Evolutionary conservation across 2,888 invertebrate genomes (phyloP).

Genomic region (Calliscelio sp.): DNA sequence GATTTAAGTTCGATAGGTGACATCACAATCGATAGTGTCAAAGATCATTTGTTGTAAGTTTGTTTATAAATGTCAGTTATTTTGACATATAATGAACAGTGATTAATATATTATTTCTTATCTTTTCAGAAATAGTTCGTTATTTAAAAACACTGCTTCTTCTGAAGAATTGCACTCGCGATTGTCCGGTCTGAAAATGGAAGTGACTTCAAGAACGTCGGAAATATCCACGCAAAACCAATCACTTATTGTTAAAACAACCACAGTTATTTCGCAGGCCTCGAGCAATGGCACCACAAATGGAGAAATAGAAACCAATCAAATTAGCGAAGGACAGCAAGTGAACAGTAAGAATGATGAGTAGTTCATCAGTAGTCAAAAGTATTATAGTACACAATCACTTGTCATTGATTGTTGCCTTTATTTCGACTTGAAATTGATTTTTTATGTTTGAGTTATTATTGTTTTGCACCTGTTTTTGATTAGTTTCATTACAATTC

Average conservation of each 20-base stretch:
- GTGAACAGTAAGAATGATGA: conserved; percentile 85
- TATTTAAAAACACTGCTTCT: conserved; percentile 85
- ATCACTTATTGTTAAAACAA: conserved; percentile 83
- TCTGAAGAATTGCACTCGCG: conserved; percentile 84
- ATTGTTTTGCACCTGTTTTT: conserved; percentile 53
- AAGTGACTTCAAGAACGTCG: conserved; percentile 84
- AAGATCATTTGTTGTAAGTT: conserved; percentile 91
- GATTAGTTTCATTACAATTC: conserved; percentile 75
- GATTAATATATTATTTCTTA: no score
- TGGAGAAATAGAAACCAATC: conserved; percentile 83
- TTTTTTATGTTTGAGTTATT: not conserved
- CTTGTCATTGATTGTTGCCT: no score
- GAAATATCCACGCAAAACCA: conserved; percentile 85
- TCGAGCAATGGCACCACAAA: conserved; percentile 84
- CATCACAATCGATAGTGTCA: conserved; percentile 97
- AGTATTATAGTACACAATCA: no score
- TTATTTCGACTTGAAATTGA: not conserved
- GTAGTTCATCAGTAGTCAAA: conserved; percentile 67
- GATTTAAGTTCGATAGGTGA: conserved; percentile 91
- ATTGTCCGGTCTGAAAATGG: conserved; percentile 85
- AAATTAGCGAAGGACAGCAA: conserved; percentile 83
- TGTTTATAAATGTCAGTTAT: no score
- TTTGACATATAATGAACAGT: no score
- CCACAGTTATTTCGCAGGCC: conserved; percentile 83
- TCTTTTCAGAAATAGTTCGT: conserved; percentile 85